Conservation (phyloP, 1,140 invertebrate genomes). For the Reticulitermes speratus region DNA sequence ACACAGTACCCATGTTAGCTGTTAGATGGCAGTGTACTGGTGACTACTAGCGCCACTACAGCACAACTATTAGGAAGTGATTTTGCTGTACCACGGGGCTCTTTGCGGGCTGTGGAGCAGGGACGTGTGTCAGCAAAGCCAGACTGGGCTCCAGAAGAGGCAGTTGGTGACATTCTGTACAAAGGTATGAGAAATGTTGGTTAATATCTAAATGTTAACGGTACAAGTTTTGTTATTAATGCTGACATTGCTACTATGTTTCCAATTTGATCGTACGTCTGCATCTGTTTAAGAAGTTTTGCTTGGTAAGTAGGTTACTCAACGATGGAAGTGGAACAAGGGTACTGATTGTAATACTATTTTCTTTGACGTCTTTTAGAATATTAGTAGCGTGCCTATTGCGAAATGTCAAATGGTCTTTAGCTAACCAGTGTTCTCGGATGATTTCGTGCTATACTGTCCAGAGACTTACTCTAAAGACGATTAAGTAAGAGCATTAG, state of each 20-base stretch:
- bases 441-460: too few species aligned
- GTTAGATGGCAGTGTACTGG: neutral
- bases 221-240: neutral
- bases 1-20: neutral
- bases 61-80: neutral
- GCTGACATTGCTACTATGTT: neutral
- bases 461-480: too few species aligned
- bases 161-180: neutral
- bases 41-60: neutral
- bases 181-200: neutral
- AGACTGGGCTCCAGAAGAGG: neutral
- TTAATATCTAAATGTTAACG: neutral
- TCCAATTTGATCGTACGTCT: neutral
- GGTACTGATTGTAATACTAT: neutral
- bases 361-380: neutral
- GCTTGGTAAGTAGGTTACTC: neutral
- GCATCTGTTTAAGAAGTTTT: neutral
- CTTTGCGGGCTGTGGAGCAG: neutral
- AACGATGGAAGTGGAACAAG: neutral
- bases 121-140: neutral
- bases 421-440: too few species aligned
- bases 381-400: neutral
- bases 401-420: neutral
- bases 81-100: neutral
- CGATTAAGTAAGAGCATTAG: too few species aligned